Evolutionary conservation across 2,797 vertebrate genomes (phyloP).

Genomic region (Podarcis lilfordi): DNA sequence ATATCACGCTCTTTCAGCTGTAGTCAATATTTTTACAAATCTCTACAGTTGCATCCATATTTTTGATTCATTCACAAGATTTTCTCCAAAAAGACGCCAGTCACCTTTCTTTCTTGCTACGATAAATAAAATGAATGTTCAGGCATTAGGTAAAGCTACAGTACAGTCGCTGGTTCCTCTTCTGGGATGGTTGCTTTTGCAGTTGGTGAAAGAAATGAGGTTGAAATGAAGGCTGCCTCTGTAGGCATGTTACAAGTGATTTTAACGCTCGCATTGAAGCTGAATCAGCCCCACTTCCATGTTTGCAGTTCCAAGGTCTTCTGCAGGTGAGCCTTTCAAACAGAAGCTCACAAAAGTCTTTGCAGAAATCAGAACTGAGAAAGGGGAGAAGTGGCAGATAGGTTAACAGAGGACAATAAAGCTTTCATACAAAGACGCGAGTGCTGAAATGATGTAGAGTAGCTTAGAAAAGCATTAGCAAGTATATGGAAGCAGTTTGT

Average conservation of each 20-base stretch:
- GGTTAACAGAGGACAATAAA: slow-evolving; percentile 64
- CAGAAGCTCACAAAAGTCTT: slow-evolving; percentile 63
- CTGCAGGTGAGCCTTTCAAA: slow-evolving; percentile 68
- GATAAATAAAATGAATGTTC: slow-evolving; percentile 68
- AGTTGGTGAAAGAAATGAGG: slow-evolving; percentile 62
- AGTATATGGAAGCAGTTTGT: slow-evolving; percentile 47
- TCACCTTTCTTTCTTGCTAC: slow-evolving; percentile 52
- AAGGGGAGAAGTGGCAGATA: slow-evolving; percentile 46
- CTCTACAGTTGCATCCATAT: slow-evolving; percentile 47
- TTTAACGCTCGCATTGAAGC: slow-evolving; percentile 51
- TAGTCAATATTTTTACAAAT: slow-evolving; percentile 56
- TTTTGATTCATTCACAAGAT: slow-evolving; percentile 60
- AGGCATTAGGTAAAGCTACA: slow-evolving; percentile 46
- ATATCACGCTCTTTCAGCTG: slow-evolving; percentile 32
- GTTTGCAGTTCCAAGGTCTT: slow-evolving; percentile 57
- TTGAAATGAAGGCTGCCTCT: slow-evolving; percentile 41
- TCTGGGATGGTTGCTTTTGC: slow-evolving; percentile 55
- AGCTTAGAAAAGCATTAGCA: slow-evolving; percentile 35
- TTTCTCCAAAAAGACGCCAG: slow-evolving; percentile 61
- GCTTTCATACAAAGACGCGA: slow-evolving; percentile 57
- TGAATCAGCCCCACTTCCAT: slow-evolving; percentile 50
- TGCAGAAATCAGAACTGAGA: slow-evolving; percentile 32
- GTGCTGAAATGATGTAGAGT: slow-evolving; percentile 48
- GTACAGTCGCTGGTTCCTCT: slow-evolving; percentile 59
- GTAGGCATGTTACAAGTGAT: slow-evolving; percentile 36